Conservation (phyloP, 37 sponge, comb jelly and placozoan genomes). For the Tethya wilhelma region DNA sequence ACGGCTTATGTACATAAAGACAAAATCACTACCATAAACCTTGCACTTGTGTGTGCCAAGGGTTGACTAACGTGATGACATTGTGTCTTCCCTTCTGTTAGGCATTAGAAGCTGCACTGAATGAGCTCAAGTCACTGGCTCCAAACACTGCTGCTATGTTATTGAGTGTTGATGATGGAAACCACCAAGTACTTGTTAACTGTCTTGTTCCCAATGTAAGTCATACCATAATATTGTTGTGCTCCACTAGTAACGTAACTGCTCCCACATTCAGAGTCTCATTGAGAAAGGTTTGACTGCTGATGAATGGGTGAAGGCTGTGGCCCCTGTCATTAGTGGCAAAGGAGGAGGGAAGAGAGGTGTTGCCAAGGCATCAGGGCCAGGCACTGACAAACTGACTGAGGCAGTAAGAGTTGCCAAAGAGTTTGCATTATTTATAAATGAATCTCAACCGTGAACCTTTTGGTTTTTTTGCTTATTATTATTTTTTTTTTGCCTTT, state of each 20-base stretch:
- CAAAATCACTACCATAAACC: too few relatives aligned
- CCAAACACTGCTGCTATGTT: conserved; percentile 91
- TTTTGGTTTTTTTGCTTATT: too few relatives aligned
- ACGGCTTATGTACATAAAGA: too few relatives aligned
- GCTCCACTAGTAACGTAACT: too few relatives aligned
- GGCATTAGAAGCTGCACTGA: conserved; percentile 91
- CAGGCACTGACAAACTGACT: conserved; percentile 55
- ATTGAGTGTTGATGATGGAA: conserved; percentile 82
- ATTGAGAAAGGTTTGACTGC: conserved; percentile 78
- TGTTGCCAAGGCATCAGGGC: conserved; percentile 88
- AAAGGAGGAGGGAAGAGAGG: conserved; percentile 93
- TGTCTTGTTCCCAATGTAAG: conserved; percentile 88
- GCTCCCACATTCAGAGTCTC: conserved; percentile 39
- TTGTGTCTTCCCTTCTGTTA: conserved; percentile 13
- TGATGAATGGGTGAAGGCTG: conserved; percentile 83
- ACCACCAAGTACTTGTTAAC: conserved; percentile 70
- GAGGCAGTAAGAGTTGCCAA: conserved; percentile 80
- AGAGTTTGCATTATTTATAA: too few relatives aligned
- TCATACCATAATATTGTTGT: neutral
- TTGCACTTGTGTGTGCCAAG: too few relatives aligned
- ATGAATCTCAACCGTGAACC: too few relatives aligned
- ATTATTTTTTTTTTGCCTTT: too few relatives aligned
- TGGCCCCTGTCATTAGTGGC: conserved; percentile 74
- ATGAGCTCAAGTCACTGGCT: conserved; percentile 77
- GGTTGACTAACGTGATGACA: neutral